Conservation (phyloP, 2,113 vertebrate genomes). For the Anhinga anhinga region DNA sequence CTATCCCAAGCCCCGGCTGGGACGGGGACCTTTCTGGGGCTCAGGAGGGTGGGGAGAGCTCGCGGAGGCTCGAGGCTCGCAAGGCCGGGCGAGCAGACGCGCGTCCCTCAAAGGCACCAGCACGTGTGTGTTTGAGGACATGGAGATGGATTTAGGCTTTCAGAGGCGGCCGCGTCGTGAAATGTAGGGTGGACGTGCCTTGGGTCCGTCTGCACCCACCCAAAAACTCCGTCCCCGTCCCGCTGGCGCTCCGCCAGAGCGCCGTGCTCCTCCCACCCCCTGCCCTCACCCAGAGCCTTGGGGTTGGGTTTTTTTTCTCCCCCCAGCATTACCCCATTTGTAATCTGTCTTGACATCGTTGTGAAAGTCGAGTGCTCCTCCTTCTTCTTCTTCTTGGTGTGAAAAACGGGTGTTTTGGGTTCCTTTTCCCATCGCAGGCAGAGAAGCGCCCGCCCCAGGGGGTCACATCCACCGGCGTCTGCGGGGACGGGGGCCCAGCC, state of each 20-base stretch:
- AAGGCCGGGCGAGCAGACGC: neutral
- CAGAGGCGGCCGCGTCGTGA: no score
- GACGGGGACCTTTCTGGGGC: neutral
- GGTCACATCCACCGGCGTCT: rapidly evolving
- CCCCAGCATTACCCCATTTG: neutral
- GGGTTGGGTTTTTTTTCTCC: no score
- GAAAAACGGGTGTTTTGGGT: rapidly evolving
- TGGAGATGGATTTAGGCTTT: neutral
- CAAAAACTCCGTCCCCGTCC: neutral
- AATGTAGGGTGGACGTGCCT: neutral
- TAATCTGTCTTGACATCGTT: rapidly evolving
- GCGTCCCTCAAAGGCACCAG: neutral
- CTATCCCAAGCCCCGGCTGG: rapidly evolving
- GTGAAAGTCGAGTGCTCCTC: rapidly evolving
- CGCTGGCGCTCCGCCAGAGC: neutral
- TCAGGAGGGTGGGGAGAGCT: neutral
- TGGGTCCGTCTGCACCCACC: neutral
- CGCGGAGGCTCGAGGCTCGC: neutral
- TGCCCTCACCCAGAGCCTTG: neutral
- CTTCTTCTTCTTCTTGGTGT: no score
- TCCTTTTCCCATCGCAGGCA: neutral
- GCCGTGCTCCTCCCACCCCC: neutral
- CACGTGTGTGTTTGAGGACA: neutral
- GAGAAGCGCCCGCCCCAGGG: rapidly evolving
- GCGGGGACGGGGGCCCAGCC: rapidly evolving